A percentile compares a stretch with the other conserved stretches of the same genome.
Evolutionary conservation across 2,113 vertebrate genomes (phyloP).

Genomic region (Chlamydotis undulata): DNA sequence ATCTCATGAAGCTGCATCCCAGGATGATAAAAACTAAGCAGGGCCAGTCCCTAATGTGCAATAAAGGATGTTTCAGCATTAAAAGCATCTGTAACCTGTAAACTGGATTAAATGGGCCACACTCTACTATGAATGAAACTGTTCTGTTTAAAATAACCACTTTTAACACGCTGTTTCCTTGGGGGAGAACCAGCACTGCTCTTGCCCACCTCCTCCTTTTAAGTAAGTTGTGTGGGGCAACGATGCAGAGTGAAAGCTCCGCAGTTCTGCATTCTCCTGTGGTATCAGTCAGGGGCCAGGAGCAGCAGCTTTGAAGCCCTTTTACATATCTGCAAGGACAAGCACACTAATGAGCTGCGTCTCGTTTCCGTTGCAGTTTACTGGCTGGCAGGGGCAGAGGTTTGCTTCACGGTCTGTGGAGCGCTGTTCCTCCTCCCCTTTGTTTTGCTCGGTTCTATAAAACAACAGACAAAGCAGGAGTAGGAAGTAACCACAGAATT

Average conservation of each 20-base stretch:
- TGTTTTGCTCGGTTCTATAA: constrained; percentile 70
- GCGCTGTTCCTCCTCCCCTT: constrained; percentile 86
- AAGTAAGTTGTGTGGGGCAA: background rate
- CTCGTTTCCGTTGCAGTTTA: constrained; percentile 81
- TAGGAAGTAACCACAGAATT: background rate
- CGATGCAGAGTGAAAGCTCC: fast-evolving
- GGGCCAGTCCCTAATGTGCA: background rate
- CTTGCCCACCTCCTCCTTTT: too few relatives aligned
- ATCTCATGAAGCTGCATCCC: background rate
- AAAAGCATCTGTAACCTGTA: background rate
- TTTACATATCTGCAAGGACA: background rate
- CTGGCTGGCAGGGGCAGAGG: constrained; percentile 88
- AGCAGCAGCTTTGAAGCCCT: background rate
- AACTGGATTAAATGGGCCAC: too few relatives aligned
- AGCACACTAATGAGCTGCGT: background rate
- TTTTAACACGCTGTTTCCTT: background rate
- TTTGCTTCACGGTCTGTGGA: constrained; percentile 83
- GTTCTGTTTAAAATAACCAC: background rate
- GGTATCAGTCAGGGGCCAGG: fast-evolving
- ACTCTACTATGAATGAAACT: background rate
- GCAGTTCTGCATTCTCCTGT: background rate
- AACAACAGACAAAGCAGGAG: constrained; percentile 50
- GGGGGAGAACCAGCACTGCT: background rate
- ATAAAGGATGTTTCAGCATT: background rate
- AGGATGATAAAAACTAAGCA: too few relatives aligned